Evolutionary conservation across 2,888 invertebrate genomes (phyloP), one percentile per base, ranked within the genome.

Genomic region (Acanthosepion esculentum): DNA sequence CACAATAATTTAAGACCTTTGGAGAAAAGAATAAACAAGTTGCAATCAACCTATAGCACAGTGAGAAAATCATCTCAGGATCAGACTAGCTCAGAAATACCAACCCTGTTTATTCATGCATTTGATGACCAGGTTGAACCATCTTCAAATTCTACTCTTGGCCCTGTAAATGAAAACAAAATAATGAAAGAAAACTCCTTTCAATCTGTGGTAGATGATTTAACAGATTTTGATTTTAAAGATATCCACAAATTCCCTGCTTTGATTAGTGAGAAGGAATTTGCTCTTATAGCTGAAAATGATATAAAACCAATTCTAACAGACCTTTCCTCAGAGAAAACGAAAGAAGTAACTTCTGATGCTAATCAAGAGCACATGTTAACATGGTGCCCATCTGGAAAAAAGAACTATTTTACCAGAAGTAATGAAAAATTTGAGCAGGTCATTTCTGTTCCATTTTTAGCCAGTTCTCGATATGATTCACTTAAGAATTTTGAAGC

Each of bases 1-100:
- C n/a, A n/a, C n/a, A 78, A n/a, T 78, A n/a, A 78, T n/a, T 78
- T n/a, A 78, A 78, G 78, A 78, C 78, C n/a, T 78, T 78, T n/a
- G 15, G 78, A n/a, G 8, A 78, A 29, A 78, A 78, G 78, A 78
- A 78, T 78, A n/a, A 78, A 78, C 15, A 78, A 78, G n/a, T 78
- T 78, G 10, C 29, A 15, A n/a, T 78, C n/a, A 78, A n/a, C 78
- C n/a, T 26, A 64, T 64, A 26, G 26, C n/a, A n/a, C 8, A 78
- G n/a, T 78, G 78, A 78, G 78, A 78, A 78, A 78, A 78, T 15
- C n/a, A n/a, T 78, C n/a, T 10, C 8, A 0, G n/a, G 29, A n/a
- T 78, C n/a, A 29, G n/a, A 78, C n/a, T 10, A n/a, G 8, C n/a
- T 78, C 78, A 8, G n/a, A 78, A 78, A 78, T 78, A 10, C 15